Base-by-base conservation (phyloP, 2,113 vertebrate species). In the Pao palembangensis region DNA sequence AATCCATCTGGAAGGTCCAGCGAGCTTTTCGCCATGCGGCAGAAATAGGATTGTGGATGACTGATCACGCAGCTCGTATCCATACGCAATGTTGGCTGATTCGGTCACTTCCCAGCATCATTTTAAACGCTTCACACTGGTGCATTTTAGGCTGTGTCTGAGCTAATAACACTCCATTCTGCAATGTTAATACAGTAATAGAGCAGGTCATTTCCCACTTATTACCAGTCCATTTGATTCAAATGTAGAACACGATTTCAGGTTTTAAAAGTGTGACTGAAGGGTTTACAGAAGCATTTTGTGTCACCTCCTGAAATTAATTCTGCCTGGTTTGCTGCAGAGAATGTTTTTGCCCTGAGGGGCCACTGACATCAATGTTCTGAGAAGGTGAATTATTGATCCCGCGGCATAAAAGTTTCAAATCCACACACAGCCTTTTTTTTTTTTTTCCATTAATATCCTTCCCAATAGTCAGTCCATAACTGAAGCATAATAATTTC, bases 1-100 rank as follows among this genome's bases (percentile, higher is more conserved):
- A 86, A 86, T 86, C 84, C 81, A 77, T 79, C 82, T 67, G 70
- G 76, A 84, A 79, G 81, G 84, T 87, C 82, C 85, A 80, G 74
- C 78, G 77, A 82, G 82, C 81, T 84, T 85, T 83, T 76, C 49
- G 63, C 69, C 75, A 77, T 71, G 77, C 71, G 75, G 81, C 79
- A 81, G 73, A 84, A 89, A 83, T 81, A 66, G 72, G 68, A 85
- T 69, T 81, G 67, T 80, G 84, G 81, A 76, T 86, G 85, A 84
- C 61, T 80, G 80, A 79, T 85, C 78, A 80, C 76, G 80, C 70
- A 69, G 74, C 84, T 77, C 73, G 75, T 60, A 68, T 63, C 54
- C 41, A 47, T 41, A 55, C 23, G 59, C 56, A 58, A 46, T 44
- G 18, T 49, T 18, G 64, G 0, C 54, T 69, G 31, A 51, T 51